Evolutionary conservation across 1,140 invertebrate species (phyloP).

Genomic region (Atta texana): DNA sequence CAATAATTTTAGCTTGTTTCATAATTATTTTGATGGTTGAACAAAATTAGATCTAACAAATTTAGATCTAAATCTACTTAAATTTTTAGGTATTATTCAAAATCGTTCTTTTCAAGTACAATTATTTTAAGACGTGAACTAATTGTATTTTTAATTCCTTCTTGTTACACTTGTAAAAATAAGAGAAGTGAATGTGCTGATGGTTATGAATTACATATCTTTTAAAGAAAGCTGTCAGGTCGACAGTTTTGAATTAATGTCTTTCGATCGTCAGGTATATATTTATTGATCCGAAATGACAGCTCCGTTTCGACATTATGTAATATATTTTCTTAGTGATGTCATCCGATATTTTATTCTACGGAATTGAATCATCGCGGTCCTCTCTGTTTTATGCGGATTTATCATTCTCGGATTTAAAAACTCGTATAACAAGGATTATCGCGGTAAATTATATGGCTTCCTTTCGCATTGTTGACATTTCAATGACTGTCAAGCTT

Average conservation of each 20-base stretch:
- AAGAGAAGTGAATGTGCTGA: not conserved
- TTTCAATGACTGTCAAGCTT: conserved; percentile 8
- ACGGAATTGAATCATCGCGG: conserved; percentile 20
- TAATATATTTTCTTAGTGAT: conserved; percentile 9
- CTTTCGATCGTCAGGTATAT: not conserved
- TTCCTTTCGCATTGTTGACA: conserved; percentile 41
- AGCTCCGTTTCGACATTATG: not conserved
- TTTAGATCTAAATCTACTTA: too few species aligned
- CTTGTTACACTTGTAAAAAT: conserved; percentile 3
- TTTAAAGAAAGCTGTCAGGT: not conserved
- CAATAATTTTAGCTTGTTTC: too few species aligned
- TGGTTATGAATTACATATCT: not conserved
- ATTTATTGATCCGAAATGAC: not conserved
- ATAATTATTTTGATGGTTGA: too few species aligned
- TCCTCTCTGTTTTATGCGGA: not conserved
- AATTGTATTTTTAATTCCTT: not conserved
- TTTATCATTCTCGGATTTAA: not conserved
- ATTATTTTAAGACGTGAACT: not conserved
- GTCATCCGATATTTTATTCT: not conserved
- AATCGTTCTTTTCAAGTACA: too few species aligned
- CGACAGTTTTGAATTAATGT: conserved; percentile 10
- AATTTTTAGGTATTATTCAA: too few species aligned
- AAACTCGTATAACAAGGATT: not conserved
- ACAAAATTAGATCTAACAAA: too few species aligned
- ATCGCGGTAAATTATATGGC: conserved; percentile 1